These are phyloP conservation scores for Liparis tanakae DNA, from an alignment of 2,797 vertebrate genomes.

Conservation along the genomic window DNA sequence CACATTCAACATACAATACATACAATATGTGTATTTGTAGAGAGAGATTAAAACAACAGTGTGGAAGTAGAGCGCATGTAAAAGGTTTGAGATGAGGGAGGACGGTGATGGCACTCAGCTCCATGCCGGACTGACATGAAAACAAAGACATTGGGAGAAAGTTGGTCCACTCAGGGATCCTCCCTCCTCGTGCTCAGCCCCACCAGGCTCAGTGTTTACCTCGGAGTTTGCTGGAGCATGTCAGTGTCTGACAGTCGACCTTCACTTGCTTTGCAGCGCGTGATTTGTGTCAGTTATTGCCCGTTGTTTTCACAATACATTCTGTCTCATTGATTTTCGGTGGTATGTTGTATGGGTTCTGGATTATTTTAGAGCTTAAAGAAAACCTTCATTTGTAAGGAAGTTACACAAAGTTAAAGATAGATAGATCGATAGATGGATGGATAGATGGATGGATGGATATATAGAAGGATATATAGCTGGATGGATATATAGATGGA, in stretches of 20 bases:
- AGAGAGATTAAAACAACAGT: not conserved
- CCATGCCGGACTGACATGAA: constrained; percentile 1
- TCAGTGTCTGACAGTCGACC: not conserved
- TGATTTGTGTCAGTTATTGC: not conserved
- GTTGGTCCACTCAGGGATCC: not conserved
- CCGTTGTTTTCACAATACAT: not conserved
- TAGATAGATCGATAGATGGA: too few relatives aligned
- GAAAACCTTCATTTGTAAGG: too few relatives aligned
- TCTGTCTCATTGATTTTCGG: not conserved
- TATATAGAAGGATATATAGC: too few relatives aligned
- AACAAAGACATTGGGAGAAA: not conserved
- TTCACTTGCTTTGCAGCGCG: not conserved
- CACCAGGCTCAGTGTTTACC: too few relatives aligned
- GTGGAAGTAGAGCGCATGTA: not conserved
- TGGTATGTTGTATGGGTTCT: too few relatives aligned
- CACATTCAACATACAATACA: not conserved
- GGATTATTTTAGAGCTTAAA: too few relatives aligned
- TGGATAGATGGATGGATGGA: too few relatives aligned
- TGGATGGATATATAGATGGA: too few relatives aligned
- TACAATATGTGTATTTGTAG: not conserved
- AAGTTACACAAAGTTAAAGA: too few relatives aligned
- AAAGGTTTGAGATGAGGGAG: not conserved
- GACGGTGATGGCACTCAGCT: not conserved
- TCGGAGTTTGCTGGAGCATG: not conserved
- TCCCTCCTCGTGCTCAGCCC: not conserved